Conservation (phyloP, 2,888 invertebrate genomes). For the Laothoe populi region DNA sequence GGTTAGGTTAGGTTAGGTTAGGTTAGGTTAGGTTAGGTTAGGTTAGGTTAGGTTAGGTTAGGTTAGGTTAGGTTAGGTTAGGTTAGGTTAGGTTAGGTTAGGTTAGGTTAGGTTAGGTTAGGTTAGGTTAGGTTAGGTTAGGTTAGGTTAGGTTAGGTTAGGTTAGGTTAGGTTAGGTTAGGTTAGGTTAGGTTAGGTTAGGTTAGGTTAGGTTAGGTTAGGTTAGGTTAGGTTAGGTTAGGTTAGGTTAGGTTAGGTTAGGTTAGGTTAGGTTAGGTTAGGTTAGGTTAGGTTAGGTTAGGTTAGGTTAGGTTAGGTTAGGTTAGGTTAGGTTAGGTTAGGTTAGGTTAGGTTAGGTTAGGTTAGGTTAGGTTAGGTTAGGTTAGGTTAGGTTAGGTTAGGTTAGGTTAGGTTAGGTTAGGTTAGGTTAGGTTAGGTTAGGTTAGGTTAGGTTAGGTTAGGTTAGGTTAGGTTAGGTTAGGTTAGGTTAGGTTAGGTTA, state of each 20-base stretch:
- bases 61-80: no score
- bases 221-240: constrained; percentile 37
- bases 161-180: constrained; percentile 36
- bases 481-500: no score
- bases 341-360: constrained; percentile 35
- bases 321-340: constrained; percentile 29
- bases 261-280: constrained; percentile 33
- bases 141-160: constrained; percentile 33
- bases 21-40: no score
- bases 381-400: constrained; percentile 35
- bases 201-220: constrained; percentile 35
- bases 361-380: constrained; percentile 30
- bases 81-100: no score
- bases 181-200: constrained; percentile 36
- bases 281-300: constrained; percentile 37
- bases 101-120: no score
- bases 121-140: no score
- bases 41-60: no score
- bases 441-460: constrained; percentile 10
- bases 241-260: constrained; percentile 35
- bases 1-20: no score
- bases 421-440: constrained; percentile 37
- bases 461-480: constrained; percentile 37
- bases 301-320: constrained; percentile 30
- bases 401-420: constrained; percentile 36